A percentile compares a stretch with the other conserved stretches of the same genome.
Conservation (phyloP, 1,140 invertebrate genomes). For the Lepidurus arcticus region DNA sequence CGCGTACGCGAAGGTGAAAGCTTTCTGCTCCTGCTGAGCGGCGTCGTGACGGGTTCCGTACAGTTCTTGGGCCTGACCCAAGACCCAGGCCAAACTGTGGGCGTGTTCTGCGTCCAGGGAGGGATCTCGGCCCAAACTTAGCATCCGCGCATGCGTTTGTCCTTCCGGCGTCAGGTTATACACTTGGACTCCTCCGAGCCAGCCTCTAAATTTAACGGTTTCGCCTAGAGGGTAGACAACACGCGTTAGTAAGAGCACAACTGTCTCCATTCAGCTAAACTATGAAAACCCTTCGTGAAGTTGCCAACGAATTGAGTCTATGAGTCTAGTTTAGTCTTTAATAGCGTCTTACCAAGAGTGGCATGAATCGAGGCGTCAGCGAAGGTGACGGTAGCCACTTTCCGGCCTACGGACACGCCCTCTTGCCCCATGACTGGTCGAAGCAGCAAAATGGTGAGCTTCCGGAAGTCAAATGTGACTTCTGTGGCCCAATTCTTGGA, state of each 20-base stretch:
- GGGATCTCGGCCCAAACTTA: conserved; percentile 76
- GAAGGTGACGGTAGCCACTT: conserved; percentile 89
- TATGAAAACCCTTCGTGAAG: background rate
- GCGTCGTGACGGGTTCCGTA: conserved; percentile 40
- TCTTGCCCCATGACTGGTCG: conserved; percentile 65
- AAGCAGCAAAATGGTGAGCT: conserved; percentile 78
- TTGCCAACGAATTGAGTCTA: no score
- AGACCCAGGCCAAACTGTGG: conserved; percentile 31
- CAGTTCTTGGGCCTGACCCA: conserved; percentile 30
- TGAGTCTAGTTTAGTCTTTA: background rate
- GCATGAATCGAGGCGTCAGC: conserved; percentile 83
- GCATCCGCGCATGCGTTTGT: conserved; percentile 71
- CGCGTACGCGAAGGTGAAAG: conserved; percentile 41
- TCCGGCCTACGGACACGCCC: conserved; percentile 64
- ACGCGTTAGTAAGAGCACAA: conserved; percentile 26
- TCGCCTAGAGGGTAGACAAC: conserved; percentile 43
- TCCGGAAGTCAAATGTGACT: conserved; percentile 86
- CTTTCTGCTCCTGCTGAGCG: conserved; percentile 38
- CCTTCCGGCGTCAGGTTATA: conserved; percentile 82
- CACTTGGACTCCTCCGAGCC: conserved; percentile 78
- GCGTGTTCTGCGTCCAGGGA: conserved; percentile 42
- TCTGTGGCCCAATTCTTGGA: conserved; percentile 51
- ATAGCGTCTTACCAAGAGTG: conserved; percentile 58
- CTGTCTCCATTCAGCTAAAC: background rate
- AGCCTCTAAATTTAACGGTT: conserved; percentile 65